These are phyloP conservation scores for Troilus luridus DNA, from an alignment of 2,888 invertebrate species.

Conservation along the genomic window DNA sequence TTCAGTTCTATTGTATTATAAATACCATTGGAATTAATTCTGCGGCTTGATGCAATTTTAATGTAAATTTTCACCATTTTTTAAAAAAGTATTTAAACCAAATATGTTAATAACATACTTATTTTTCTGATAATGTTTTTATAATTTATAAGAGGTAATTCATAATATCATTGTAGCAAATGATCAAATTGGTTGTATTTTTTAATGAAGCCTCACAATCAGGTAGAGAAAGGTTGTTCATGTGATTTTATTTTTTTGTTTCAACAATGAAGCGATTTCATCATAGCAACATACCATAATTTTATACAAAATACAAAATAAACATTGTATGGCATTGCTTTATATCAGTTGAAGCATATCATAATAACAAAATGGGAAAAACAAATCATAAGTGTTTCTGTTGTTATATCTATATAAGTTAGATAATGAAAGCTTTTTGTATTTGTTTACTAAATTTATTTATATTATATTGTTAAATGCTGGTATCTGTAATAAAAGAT, in stretches of 20 bases:
- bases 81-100: too few species aligned
- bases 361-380: neutral
- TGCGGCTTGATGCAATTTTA: neutral
- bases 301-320: neutral
- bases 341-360: constrained; percentile 35
- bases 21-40: neutral
- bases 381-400: neutral
- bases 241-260: too few species aligned
- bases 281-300: neutral
- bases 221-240: neutral
- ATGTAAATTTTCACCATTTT: neutral
- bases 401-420: neutral
- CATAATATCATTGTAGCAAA: too few species aligned
- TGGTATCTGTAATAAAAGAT: constrained; percentile 40
- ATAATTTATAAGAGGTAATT: too few species aligned
- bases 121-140: too few species aligned
- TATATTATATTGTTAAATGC: neutral
- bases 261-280: too few species aligned
- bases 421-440: constrained; percentile 22
- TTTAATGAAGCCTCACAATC: neutral
- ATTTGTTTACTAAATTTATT: neutral
- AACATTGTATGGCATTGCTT: neutral
- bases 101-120: too few species aligned
- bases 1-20: neutral
- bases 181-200: too few species aligned